phyloP scores from a whole-genome alignment of 1,140 invertebrate species.

The Gonatopus flavifemur region DNA sequence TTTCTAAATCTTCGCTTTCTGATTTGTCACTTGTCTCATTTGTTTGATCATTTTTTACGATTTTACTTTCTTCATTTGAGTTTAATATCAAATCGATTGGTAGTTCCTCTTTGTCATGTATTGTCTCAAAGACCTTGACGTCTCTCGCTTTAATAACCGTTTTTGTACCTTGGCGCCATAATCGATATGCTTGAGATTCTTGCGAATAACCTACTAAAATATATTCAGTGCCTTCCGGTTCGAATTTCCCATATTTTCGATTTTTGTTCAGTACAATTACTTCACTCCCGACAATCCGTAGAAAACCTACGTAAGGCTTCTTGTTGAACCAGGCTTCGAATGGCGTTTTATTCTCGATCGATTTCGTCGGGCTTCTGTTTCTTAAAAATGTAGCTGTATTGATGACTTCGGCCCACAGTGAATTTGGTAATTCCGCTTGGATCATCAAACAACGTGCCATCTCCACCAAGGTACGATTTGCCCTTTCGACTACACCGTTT shows the following conservation, averaged over 20 bases:
- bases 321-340: constrained; percentile 17
- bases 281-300: constrained; percentile 31
- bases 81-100: too few relatives aligned
- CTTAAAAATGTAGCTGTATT: neutral
- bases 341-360: constrained; percentile 21
- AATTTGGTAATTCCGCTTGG: too few relatives aligned
- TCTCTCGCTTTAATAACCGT: too few relatives aligned
- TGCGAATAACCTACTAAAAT: constrained; percentile 10
- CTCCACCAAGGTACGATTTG: too few relatives aligned
- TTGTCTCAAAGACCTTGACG: too few relatives aligned
- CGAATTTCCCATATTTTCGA: constrained; percentile 26
- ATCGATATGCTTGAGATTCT: constrained; percentile 10
- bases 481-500: too few relatives aligned
- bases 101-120: too few relatives aligned
- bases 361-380: too few relatives aligned
- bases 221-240: constrained; percentile 7
- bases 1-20: neutral
- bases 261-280: constrained; percentile 28
- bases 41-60: too few relatives aligned
- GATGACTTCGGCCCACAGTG: neutral
- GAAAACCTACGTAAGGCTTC: constrained; percentile 18
- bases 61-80: too few relatives aligned
- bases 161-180: constrained; percentile 2
- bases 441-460: too few relatives aligned
- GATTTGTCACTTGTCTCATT: too few relatives aligned